Conservation (phyloP, 2,113 vertebrate genomes). For the Nothobranchius kuhntae region DNA sequence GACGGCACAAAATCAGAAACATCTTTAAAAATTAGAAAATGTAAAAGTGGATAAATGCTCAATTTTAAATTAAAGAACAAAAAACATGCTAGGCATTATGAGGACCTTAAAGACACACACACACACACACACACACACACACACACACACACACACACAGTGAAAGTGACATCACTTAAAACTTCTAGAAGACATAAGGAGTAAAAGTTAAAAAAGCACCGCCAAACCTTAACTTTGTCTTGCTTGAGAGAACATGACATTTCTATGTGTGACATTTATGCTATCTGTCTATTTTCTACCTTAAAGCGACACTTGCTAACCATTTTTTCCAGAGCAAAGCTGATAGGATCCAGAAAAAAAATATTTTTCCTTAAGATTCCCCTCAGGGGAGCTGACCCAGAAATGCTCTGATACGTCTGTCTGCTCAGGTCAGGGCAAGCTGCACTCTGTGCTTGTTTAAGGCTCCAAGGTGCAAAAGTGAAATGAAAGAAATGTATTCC, state of each 20-base stretch:
- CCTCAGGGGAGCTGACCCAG: conserved; percentile 38
- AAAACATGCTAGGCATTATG: too few species aligned
- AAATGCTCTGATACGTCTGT: conserved; percentile 33
- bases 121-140: too few species aligned
- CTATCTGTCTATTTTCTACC: conserved; percentile 22
- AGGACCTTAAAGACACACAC: too few species aligned
- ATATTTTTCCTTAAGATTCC: conserved; percentile 30
- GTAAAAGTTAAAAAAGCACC: not conserved
- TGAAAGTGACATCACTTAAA: not conserved
- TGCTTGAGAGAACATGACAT: not conserved
- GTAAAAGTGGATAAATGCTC: too few species aligned
- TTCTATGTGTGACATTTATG: conserved; percentile 18
- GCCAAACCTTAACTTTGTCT: conserved; percentile 3
- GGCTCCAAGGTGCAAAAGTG: conserved; percentile 44
- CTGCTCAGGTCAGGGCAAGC: conserved; percentile 23
- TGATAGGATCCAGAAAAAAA: conserved; percentile 32
- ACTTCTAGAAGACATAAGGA: too few species aligned
- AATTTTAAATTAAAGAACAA: too few species aligned
- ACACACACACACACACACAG: too few species aligned
- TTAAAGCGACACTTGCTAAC: conserved; percentile 29
- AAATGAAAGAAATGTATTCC: conserved; percentile 52
- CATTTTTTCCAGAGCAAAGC: conserved; percentile 25
- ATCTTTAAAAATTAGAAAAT: too few species aligned
- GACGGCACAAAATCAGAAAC: too few species aligned
- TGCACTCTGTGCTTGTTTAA: conserved; percentile 47